Percentiles rank a stretch among this genome's conserved stretches.
Evolutionary conservation across 2,888 invertebrate genomes (phyloP).

Genomic region (Holacanthella duospinosa): DNA sequence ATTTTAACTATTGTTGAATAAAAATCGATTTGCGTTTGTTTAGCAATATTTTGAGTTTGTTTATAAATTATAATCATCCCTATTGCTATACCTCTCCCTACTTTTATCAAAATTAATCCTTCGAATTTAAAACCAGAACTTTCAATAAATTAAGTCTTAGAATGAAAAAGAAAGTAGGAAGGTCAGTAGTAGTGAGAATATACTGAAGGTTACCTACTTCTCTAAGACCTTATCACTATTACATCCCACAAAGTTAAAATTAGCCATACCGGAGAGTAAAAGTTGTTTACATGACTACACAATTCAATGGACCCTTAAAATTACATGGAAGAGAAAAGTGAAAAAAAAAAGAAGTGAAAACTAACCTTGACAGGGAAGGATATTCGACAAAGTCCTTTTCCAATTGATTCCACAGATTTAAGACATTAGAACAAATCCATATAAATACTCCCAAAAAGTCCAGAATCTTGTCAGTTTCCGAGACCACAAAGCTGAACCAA

Average conservation of each 20-base stretch:
- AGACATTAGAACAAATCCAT: background rate
- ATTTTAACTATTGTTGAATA: too few species aligned
- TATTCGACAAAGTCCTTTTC: too few species aligned
- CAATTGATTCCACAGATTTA: background rate
- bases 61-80: too few species aligned
- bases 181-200: background rate
- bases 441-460: background rate
- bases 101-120: too few species aligned
- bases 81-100: too few species aligned
- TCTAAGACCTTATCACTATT: too few species aligned
- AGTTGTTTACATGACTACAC: background rate
- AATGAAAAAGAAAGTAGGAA: background rate
- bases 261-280: background rate
- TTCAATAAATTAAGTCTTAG: too few species aligned
- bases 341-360: background rate
- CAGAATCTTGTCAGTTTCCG: background rate
- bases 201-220: background rate
- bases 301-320: too few species aligned
- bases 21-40: too few species aligned
- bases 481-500: background rate
- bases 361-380: background rate
- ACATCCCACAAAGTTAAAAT: background rate
- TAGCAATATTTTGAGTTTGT: too few species aligned
- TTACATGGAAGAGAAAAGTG: too few species aligned
- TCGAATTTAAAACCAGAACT: too few species aligned